Base-by-base conservation (phyloP, 2,888 invertebrate species). In the Pristionchus japonicus region DNA sequence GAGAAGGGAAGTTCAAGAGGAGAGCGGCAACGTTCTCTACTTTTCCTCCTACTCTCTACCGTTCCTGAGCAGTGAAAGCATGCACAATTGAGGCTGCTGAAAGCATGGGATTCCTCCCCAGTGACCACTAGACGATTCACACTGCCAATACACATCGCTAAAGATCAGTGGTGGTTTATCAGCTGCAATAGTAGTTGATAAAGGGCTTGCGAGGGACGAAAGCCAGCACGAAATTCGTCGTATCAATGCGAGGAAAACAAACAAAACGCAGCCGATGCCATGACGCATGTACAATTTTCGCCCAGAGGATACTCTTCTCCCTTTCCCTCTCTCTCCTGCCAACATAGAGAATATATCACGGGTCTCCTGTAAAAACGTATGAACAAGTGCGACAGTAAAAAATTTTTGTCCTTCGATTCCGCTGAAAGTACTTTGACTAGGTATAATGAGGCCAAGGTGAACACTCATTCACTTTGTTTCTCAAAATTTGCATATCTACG, bases 211-310 rank as follows among this genome's bases (percentile, higher is more conserved):
- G 11, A 0, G 7, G 67, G 20, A 13, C 34, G 67, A 67, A 67
- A 67, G 27, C 34, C 67, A 67, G 31, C 31, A 4, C 31, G 67
- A 67, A 67, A 34, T 34, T 67, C 61, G n/a, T 67, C 67, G 67
- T 34, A 67, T 67, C 67, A 67, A 67, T 67, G 67, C 34, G n/a
- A n/a, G n/a, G 31, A 67, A 52, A 67, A 67, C 67, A 67, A 67
- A 67, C 67, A 67, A 67, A 11, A 27, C 31, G 67, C 2, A 13
- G 34, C 31, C 0, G 67, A 67, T 67, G 67, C 15, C 34, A 34
- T 34, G 4, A 23, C 52, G 17, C 52, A 9, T 31, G 31, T 34
- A 15, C 27, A 31, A 67, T 67, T 67, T 67, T 27, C 27, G 27
- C 61, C 61, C 61, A 17, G 67, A 67, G 15, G 67, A 67, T 67